Conservation (phyloP, 2,113 vertebrate species). For the Seriola quinqueradiata region DNA sequence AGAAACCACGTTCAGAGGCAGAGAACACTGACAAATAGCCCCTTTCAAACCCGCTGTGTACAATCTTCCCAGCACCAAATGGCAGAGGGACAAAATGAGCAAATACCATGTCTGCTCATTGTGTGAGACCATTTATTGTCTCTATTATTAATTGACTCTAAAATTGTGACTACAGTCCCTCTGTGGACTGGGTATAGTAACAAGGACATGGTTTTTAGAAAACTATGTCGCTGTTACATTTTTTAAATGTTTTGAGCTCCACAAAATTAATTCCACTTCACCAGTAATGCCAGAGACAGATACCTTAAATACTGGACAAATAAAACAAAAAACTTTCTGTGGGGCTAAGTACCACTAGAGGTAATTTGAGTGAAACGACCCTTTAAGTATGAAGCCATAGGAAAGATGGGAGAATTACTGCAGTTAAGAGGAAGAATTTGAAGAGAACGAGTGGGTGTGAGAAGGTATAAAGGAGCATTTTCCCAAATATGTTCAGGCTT, state of each 20-base stretch:
- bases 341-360: background rate
- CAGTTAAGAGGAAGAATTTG: conserved; percentile 25
- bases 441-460: conserved; percentile 47
- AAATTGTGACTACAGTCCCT: no score
- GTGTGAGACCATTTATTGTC: no score
- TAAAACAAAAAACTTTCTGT: background rate
- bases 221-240: no score
- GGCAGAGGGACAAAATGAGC: no score
- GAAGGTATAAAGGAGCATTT: conserved; percentile 72
- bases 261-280: background rate
- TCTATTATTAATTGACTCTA: no score
- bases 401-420: conserved; percentile 28
- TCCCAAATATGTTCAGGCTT: conserved; percentile 74
- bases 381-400: background rate
- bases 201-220: no score
- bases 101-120: no score
- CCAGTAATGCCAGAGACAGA: background rate
- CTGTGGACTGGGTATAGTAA: no score
- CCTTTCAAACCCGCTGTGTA: no score
- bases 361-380: conserved; percentile 1
- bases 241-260: background rate
- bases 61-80: no score
- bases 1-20: no score
- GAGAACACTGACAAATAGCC: no score
- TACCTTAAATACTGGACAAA: background rate